Conservation (phyloP, 1,140 invertebrate species). For the Polypedilum vanderplanki region DNA sequence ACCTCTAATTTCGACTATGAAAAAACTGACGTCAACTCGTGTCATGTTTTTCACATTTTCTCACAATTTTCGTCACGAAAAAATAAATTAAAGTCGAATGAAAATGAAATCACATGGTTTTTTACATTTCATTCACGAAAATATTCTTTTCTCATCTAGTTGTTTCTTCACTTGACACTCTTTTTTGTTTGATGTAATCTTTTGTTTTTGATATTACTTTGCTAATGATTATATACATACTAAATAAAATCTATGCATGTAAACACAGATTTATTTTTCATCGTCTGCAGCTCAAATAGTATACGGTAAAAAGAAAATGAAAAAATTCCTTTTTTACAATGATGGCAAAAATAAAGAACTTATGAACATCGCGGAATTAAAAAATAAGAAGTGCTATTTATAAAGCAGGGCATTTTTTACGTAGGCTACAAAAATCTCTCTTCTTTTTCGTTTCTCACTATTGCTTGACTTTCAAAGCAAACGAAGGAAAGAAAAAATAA, state of each 20-base stretch:
- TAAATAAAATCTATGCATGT: too few relatives aligned
- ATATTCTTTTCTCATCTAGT: not conserved
- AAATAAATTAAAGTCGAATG: conserved; percentile 14
- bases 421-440: conserved; percentile 5
- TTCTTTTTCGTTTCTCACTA: not conserved
- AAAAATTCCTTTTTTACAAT: not conserved
- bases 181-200: too few relatives aligned
- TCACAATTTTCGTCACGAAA: conserved; percentile 4
- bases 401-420: conserved; percentile 1
- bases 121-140: conserved; percentile 18
- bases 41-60: conserved; percentile 13
- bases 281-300: too few relatives aligned
- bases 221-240: too few relatives aligned
- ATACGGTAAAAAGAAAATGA: too few relatives aligned
- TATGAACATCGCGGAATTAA: not conserved
- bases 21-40: not conserved
- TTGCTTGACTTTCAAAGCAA: not conserved
- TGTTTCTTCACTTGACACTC: too few relatives aligned
- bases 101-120: conserved; percentile 6
- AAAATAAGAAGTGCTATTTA: conserved; percentile 6
- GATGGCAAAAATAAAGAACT: not conserved
- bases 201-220: too few relatives aligned
- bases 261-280: too few relatives aligned
- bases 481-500: not conserved
- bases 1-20: not conserved